Conservation (phyloP, 2,888 invertebrate species). For the Nymphalis polychloros region DNA sequence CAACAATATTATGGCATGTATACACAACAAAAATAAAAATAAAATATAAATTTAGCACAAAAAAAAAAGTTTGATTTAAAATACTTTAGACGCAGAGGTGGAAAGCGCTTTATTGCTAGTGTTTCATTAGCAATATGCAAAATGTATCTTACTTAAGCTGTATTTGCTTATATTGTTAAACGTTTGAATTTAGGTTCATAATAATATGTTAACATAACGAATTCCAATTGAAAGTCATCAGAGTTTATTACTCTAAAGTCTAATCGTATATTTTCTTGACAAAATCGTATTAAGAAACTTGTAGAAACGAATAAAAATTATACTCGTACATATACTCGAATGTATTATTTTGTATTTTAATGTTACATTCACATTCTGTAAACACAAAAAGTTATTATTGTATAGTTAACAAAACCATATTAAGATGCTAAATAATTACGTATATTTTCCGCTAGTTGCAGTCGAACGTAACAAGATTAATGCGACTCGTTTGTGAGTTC, state of each 20-base stretch:
- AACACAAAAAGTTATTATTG: conserved; percentile 29
- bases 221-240: too few relatives aligned
- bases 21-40: too few relatives aligned
- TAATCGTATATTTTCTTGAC: neutral
- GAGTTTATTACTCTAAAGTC: too few relatives aligned
- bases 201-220: too few relatives aligned
- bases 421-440: conserved; percentile 38
- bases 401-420: conserved; percentile 32
- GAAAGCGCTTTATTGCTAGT: too few relatives aligned
- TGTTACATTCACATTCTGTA: neutral
- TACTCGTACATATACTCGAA: neutral
- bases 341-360: conserved; percentile 2
- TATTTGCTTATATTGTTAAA: too few relatives aligned
- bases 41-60: too few relatives aligned
- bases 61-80: too few relatives aligned
- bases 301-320: conserved; percentile 1
- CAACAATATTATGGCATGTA: neutral
- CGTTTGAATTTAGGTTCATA: too few relatives aligned
- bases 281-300: neutral
- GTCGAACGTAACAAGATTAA: conserved; percentile 38
- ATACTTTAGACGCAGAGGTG: too few relatives aligned
- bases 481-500: conserved; percentile 32
- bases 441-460: conserved; percentile 41
- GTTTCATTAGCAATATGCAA: too few relatives aligned
- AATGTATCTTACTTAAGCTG: neutral